Evolutionary conservation across 1,140 invertebrate species (phyloP), one percentile per base, ranked within the genome.

Genomic region (Papilio machaon): DNA sequence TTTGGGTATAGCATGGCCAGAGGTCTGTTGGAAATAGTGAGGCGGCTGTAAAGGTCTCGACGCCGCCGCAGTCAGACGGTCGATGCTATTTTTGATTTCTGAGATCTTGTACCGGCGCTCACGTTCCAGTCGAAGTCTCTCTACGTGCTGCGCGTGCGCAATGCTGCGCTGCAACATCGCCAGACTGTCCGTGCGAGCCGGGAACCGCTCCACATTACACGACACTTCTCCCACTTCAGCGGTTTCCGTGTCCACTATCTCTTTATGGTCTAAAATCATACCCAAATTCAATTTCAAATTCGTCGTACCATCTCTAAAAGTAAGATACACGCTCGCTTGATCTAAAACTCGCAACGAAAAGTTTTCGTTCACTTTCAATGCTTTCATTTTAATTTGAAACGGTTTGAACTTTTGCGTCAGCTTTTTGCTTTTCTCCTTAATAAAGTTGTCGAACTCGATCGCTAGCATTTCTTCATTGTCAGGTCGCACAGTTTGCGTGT

Each of bases 321-420:
- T 91, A 13, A 94, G 82, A 83, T 93, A 93, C 49, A 94, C 81
- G 13, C 87, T 91, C n/a, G 92, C 89, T 83, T 94, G 93, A 81
- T 94, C 93, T 58, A 94, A 81, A n/a, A 94, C 90, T 86, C 86
- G 91, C 8, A 94, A 73, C 3, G 92, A 93, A 85, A 94, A 94
- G 79, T 91, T 52, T 80, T 94, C 92, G 80, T 94, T 94, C 47
- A 94, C 93, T 86, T 93, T 94, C 17, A 94, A 82, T n/a, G 92
- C 92, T 82, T 94, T 94, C 90, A 91, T 93, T 88, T 88, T 94
- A 52, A 94, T 94, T 85, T 92, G 92, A 77, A 92, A 94, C 8
- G 91, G 91, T 82, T 93, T 92, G 60, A 93, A 94, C 38, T 91
- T 89, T 85, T 94, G 90, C 2, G 88, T 83, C 43, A 93, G 54